Base-by-base conservation (phyloP, 2,888 invertebrate species). In the Pristionchus entomophagus region DNA sequence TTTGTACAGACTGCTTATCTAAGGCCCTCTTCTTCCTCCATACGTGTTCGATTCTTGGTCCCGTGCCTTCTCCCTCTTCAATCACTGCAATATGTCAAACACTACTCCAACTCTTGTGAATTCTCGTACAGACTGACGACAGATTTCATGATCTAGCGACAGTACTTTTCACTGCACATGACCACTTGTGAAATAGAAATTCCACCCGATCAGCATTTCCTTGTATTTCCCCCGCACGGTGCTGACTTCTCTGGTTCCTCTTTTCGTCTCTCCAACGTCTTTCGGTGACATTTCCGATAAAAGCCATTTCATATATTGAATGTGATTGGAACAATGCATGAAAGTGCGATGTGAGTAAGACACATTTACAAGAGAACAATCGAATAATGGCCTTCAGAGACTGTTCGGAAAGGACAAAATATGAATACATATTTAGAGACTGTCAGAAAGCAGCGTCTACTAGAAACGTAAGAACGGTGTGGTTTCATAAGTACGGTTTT, bases 1-100 rank as follows among this genome's bases (percentile, higher is more conserved):
- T 69, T 69, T 69, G 69, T 69, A 69, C 69, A 69, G 69, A 38
- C 35, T 38, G 62, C 62, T 32, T 62, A 62, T 62, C 62, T 62
- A 62, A 62, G 32, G 22, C 56, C 19, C 69, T 35, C 17, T 65
- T 65, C 38, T n/a, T 38, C 29, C 19, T 41, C 38, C n/a, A 17
- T 69, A 69, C 69, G 69, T 69, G 69, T 69, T 69, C 38, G 69
- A 14, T 22, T 22, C 1, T 19, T n/a, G n/a, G n/a, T n/a, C n/a
- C 38, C 22, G 69, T 69, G 69, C 69, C 69, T 69, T 69, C 38
- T 69, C 69, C 38, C 29, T 62, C 62, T 38, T 69, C 32, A 14
- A n/a, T 41, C 17, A 8, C 69, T 69, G 69, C 69, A 69, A 69
- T 69, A 69, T 38, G 3, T 69, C 69, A 32, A 29, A 19, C n/a